These are phyloP conservation scores for Acromyrmex heyeri DNA, from an alignment of 1,140 invertebrate species.

Conservation along the genomic window DNA sequence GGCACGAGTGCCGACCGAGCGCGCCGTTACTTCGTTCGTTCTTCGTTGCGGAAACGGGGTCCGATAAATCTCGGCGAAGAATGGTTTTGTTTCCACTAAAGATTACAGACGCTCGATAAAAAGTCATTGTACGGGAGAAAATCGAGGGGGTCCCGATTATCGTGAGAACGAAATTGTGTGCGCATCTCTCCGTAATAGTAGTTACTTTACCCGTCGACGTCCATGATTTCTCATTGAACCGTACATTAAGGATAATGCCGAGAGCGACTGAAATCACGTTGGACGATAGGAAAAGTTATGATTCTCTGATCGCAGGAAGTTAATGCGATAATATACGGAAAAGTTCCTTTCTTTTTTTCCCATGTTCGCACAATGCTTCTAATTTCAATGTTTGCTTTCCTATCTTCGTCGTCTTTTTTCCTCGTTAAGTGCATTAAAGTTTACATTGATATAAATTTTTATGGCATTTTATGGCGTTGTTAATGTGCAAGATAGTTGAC, in stretches of 20 bases:
- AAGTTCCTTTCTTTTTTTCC: background rate
- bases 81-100: slow-evolving; percentile 76
- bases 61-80: slow-evolving; percentile 71
- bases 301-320: slow-evolving; percentile 9
- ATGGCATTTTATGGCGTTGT: slow-evolving; percentile 53
- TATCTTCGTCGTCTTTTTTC: background rate
- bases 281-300: slow-evolving; percentile 36
- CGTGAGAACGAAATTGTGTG: slow-evolving; percentile 59
- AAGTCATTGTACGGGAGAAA: slow-evolving; percentile 63
- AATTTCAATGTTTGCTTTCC: slow-evolving; percentile 8
- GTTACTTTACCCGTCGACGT: slow-evolving; percentile 33
- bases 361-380: background rate
- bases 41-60: slow-evolving; percentile 48
- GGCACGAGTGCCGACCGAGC: slow-evolving; percentile 49
- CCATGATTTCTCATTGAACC: slow-evolving; percentile 44
- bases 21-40: slow-evolving; percentile 49
- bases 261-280: slow-evolving; percentile 46
- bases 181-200: slow-evolving; percentile 41
- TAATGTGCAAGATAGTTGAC: slow-evolving; percentile 46
- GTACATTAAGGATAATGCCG: slow-evolving; percentile 42
- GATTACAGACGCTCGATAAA: slow-evolving; percentile 73
- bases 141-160: slow-evolving; percentile 50
- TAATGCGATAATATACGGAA: slow-evolving; percentile 9
- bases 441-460: background rate
- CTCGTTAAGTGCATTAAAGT: background rate